These are phyloP conservation scores for Ornithoptera alexandrae DNA, from an alignment of 2,888 invertebrate genomes.

Conservation along the genomic window DNA sequence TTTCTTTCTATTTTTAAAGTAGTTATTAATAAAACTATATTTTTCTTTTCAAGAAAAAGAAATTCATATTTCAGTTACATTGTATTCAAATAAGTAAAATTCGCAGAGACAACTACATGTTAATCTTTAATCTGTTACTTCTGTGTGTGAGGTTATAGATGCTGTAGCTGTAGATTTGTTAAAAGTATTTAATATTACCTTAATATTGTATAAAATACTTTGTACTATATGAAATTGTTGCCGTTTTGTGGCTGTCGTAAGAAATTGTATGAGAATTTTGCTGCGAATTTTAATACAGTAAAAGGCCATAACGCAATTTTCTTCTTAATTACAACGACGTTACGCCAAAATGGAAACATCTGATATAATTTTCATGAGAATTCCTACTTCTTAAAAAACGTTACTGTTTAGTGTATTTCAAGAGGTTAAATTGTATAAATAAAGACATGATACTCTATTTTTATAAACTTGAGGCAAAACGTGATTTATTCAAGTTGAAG, in stretches of 20 bases:
- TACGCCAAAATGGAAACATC: constrained; percentile 2
- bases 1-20: too few species aligned
- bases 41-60: too few species aligned
- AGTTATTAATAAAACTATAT: too few species aligned
- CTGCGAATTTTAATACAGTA: neutral
- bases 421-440: neutral
- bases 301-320: neutral
- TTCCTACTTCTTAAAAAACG: neutral
- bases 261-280: neutral
- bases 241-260: neutral
- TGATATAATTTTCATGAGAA: neutral
- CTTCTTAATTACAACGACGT: neutral
- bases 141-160: too few species aligned
- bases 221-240: neutral
- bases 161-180: too few species aligned
- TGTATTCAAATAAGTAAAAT: too few species aligned
- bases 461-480: too few species aligned
- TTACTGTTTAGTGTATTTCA: neutral
- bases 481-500: too few species aligned
- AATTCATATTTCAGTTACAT: too few species aligned
- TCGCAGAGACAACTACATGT: too few species aligned
- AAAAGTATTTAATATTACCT: neutral
- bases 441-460: neutral
- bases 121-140: too few species aligned
- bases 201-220: neutral